Conservation (phyloP, 2,797 vertebrate genomes). For the Betta splendens region DNA sequence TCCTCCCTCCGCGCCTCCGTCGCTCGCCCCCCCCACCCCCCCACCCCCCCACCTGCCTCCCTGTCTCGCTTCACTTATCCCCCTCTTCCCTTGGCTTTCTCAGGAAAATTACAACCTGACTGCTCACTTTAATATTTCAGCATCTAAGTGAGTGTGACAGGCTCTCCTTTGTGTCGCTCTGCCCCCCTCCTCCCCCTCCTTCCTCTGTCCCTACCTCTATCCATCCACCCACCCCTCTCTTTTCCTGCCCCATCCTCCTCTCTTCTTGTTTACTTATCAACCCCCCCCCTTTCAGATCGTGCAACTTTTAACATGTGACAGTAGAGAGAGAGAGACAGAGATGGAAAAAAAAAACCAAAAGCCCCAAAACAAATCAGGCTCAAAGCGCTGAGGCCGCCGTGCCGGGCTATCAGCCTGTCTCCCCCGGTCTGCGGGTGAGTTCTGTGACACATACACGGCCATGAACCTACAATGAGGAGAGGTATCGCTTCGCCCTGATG, state of each 20-base stretch:
- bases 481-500: slow-evolving; percentile 63
- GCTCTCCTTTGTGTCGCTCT: slow-evolving; percentile 77
- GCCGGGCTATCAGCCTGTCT: slow-evolving; percentile 67
- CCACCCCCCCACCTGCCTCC: slow-evolving; percentile 44
- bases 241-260: slow-evolving; percentile 52
- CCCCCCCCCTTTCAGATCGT: slow-evolving; percentile 55
- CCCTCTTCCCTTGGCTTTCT: slow-evolving; percentile 77
- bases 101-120: slow-evolving; percentile 86
- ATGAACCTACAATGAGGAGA: slow-evolving; percentile 67
- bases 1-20: slow-evolving; percentile 61
- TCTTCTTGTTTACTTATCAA: slow-evolving; percentile 68
- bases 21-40: slow-evolving; percentile 42
- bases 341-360: slow-evolving; percentile 45
- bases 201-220: slow-evolving; percentile 45
- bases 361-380: slow-evolving; percentile 76
- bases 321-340: slow-evolving; percentile 48
- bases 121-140: slow-evolving; percentile 85
- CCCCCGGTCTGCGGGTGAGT: slow-evolving; percentile 56
- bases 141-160: slow-evolving; percentile 85
- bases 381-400: slow-evolving; percentile 52
- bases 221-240: slow-evolving; percentile 42
- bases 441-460: slow-evolving; percentile 57
- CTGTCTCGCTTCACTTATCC: slow-evolving; percentile 70
- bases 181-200: slow-evolving; percentile 18
- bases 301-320: slow-evolving; percentile 78